Evolutionary conservation across 2,113 vertebrate species (phyloP).

Genomic region (Cavia aperea): DNA sequence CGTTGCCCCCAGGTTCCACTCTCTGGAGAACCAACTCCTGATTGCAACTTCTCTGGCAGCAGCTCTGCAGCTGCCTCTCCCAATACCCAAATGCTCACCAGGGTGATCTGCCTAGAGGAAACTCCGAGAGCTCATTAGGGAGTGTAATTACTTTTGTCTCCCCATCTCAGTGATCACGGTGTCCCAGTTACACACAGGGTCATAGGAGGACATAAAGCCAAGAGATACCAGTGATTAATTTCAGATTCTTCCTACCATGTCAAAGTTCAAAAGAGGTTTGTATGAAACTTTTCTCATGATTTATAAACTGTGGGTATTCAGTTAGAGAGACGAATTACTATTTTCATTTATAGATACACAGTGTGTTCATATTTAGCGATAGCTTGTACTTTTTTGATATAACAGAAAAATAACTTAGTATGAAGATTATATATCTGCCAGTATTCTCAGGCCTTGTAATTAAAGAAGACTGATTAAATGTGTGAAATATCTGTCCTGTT

Average conservation of each 20-base stretch:
- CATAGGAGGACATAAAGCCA: background rate
- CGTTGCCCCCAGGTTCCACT: background rate
- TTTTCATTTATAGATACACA: background rate
- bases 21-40: accelerated
- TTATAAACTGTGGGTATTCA: background rate
- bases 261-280: background rate
- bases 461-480: conserved; percentile 24
- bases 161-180: no score
- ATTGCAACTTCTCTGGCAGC: background rate
- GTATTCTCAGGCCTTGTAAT: background rate
- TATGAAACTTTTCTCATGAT: background rate
- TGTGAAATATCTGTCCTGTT: background rate
- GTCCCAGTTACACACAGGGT: background rate
- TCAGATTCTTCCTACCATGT: background rate
- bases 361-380: background rate
- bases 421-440: background rate
- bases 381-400: background rate
- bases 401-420: conserved; percentile 16
- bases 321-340: background rate
- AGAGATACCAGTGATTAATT: background rate
- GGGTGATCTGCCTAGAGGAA: background rate
- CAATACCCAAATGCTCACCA: background rate
- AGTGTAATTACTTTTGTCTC: background rate
- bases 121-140: background rate
- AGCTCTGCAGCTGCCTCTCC: background rate